phyloP scores from a whole-genome alignment of 2,888 invertebrate genomes.

The Saturnia pavonia region DNA sequence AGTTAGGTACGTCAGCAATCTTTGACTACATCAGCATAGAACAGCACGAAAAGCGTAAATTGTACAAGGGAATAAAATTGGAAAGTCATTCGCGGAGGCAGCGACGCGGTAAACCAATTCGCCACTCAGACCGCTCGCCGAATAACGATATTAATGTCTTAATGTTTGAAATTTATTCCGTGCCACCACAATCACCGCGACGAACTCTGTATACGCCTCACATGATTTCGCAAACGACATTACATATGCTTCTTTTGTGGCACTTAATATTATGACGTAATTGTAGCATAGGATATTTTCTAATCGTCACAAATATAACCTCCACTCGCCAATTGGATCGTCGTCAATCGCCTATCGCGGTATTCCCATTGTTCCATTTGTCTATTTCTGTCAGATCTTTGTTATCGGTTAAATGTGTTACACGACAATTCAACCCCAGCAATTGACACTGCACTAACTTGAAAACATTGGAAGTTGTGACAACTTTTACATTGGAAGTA shows the following conservation, averaged over 20 bases:
- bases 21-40: not conserved
- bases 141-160: slow-evolving; percentile 58
- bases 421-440: no score
- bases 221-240: slow-evolving; percentile 24
- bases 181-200: slow-evolving; percentile 36
- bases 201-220: slow-evolving; percentile 15
- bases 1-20: not conserved
- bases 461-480: no score
- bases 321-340: not conserved
- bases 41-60: not conserved
- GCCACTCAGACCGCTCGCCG: slow-evolving; percentile 30
- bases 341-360: not conserved
- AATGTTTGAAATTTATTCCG: slow-evolving; percentile 63
- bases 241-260: not conserved
- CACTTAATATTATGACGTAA: not conserved
- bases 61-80: slow-evolving; percentile 9
- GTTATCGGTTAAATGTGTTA: no score
- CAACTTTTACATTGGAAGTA: no score
- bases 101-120: slow-evolving; percentile 31
- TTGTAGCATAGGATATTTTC: not conserved
- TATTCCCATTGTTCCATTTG: not conserved
- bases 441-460: no score
- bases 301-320: not conserved
- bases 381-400: no score
- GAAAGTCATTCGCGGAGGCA: slow-evolving; percentile 8